Conservation (phyloP, 2,113 vertebrate species). For the Centropristis striata region DNA sequence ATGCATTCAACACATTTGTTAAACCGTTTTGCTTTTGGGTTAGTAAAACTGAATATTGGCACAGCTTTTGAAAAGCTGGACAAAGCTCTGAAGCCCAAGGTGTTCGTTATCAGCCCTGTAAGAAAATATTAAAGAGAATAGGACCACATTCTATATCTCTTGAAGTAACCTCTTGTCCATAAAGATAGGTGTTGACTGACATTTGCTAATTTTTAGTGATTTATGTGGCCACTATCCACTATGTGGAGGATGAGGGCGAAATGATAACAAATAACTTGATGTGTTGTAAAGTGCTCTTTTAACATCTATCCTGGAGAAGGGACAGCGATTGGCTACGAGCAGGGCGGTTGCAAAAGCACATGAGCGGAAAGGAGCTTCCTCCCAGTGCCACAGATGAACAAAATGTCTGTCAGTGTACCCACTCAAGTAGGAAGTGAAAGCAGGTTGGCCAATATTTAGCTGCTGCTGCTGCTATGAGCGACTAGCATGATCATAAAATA, state of each 20-base stretch:
- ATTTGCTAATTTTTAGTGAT: background rate
- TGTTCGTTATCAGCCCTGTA: background rate
- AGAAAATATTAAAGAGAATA: background rate
- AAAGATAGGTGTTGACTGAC: background rate
- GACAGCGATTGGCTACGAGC: background rate
- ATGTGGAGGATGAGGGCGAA: background rate
- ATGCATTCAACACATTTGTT: too few species aligned
- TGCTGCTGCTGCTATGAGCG: conserved; percentile 10
- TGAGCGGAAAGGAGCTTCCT: conserved; percentile 43
- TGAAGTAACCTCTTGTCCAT: background rate
- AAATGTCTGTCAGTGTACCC: conserved; percentile 18
- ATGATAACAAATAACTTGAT: background rate
- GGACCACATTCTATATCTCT: background rate
- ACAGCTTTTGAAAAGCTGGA: too few species aligned
- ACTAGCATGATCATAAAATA: background rate
- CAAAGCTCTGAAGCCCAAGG: too few species aligned
- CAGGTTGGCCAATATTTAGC: conserved; percentile 16
- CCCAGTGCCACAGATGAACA: conserved; percentile 23
- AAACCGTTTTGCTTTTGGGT: too few species aligned
- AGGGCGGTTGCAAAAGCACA: conserved; percentile 33
- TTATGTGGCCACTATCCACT: background rate
- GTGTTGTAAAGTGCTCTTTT: background rate
- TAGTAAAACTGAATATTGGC: too few species aligned
- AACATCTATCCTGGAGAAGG: background rate
- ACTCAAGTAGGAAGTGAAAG: conserved; percentile 61